phyloP scores from a whole-genome alignment of 2,797 vertebrate genomes.

The Rhinoraja longicauda region DNA sequence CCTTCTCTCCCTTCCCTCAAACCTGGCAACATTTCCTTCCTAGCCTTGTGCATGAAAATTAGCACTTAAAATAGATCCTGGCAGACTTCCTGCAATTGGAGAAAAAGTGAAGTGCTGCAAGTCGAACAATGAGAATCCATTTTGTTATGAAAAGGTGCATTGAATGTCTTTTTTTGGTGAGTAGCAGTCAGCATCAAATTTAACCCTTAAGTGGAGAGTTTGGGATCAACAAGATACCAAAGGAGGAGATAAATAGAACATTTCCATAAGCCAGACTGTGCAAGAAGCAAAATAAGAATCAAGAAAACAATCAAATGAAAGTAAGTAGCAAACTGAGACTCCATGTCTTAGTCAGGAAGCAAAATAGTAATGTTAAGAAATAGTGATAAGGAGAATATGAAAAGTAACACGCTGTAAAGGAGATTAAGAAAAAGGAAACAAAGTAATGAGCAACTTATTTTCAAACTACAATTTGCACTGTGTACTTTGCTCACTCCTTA shows the following conservation, averaged over 20 bases:
- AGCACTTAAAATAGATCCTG: background rate
- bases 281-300: background rate
- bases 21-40: background rate
- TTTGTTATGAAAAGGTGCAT: background rate
- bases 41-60: background rate
- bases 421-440: constrained; percentile 22
- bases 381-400: background rate
- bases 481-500: background rate
- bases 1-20: background rate
- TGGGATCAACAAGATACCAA: background rate
- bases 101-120: background rate
- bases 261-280: background rate
- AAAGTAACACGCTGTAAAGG: constrained; percentile 25
- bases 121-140: background rate
- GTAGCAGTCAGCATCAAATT: background rate
- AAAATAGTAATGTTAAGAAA: background rate
- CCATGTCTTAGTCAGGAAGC: constrained; percentile 5
- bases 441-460: background rate
- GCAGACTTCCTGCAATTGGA: background rate
- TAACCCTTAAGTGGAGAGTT: background rate
- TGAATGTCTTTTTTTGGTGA: background rate
- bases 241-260: background rate
- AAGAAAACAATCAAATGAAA: background rate
- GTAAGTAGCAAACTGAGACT: background rate
- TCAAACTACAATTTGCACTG: background rate